phyloP scores from a whole-genome alignment of 2,888 invertebrate genomes.

The Phengaris alcon region DNA sequence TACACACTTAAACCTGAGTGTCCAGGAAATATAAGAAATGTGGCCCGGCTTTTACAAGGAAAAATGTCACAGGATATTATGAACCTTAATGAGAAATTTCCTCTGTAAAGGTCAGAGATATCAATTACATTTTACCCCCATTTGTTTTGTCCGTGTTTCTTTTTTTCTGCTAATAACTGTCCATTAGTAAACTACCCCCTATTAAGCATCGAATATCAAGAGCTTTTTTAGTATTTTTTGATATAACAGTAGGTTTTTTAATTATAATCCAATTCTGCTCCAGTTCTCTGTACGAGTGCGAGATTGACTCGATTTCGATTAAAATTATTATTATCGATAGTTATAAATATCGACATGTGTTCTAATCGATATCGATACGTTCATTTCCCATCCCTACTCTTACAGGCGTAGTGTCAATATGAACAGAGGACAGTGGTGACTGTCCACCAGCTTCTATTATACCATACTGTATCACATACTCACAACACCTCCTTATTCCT shows the following conservation, averaged over 20 bases:
- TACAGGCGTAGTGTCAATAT: slow-evolving; percentile 38
- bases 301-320: background rate
- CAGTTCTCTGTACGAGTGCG: too few relatives aligned
- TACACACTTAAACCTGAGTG: too few relatives aligned
- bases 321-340: background rate
- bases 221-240: too few relatives aligned
- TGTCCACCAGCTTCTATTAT: slow-evolving; percentile 36
- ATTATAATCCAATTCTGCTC: too few relatives aligned
- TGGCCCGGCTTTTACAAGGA: too few relatives aligned
- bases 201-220: background rate
- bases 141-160: background rate
- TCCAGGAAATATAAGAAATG: too few relatives aligned
- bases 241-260: too few relatives aligned
- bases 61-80: too few relatives aligned
- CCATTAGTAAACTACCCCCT: background rate
- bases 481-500: background rate
- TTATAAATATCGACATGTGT: background rate
- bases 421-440: slow-evolving; percentile 38
- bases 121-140: slow-evolving; percentile 6
- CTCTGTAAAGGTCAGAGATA: background rate
- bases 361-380: slow-evolving; percentile 16
- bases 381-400: background rate
- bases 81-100: background rate
- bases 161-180: background rate
- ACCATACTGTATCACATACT: slow-evolving; percentile 20